Conservation (phyloP, 2,797 vertebrate species). For the Forpus xanthops region DNA sequence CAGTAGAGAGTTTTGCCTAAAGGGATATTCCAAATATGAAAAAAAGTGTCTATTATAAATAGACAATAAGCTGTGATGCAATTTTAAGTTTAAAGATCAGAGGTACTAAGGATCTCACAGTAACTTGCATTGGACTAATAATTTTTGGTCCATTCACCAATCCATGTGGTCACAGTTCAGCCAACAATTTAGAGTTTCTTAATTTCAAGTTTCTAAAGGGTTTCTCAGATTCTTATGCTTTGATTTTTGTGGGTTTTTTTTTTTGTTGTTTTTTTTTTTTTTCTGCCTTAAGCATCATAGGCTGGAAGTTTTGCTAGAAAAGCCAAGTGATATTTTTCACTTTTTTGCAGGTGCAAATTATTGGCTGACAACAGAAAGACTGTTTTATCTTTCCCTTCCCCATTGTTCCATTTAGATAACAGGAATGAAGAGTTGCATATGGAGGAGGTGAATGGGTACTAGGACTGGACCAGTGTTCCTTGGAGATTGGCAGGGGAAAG, state of each 20-base stretch:
- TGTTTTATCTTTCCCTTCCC: not conserved
- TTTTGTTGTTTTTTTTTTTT: no score
- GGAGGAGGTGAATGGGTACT: not conserved
- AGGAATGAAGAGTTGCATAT: not conserved
- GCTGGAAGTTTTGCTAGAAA: not conserved
- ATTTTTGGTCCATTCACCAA: not conserved
- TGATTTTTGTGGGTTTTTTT: no score
- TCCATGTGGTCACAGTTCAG: not conserved
- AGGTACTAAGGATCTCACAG: not conserved
- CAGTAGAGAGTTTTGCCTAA: not conserved
- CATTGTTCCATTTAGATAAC: not conserved
- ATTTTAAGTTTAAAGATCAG: not conserved
- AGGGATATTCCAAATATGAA: not conserved
- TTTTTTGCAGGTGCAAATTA: not conserved
- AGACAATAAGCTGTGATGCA: not conserved
- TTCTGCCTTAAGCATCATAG: not conserved
- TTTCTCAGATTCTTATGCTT: not conserved
- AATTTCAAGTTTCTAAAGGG: not conserved
- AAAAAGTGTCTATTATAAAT: not conserved
- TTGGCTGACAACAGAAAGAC: not conserved
- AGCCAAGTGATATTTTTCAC: not conserved
- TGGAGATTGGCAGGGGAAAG: not conserved
- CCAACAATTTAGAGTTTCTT: not conserved
- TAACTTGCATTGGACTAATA: not conserved
- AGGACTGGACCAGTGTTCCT: not conserved